These are phyloP conservation scores for Micrasema longulum DNA, from an alignment of 1,140 invertebrate genomes.

Conservation along the genomic window DNA sequence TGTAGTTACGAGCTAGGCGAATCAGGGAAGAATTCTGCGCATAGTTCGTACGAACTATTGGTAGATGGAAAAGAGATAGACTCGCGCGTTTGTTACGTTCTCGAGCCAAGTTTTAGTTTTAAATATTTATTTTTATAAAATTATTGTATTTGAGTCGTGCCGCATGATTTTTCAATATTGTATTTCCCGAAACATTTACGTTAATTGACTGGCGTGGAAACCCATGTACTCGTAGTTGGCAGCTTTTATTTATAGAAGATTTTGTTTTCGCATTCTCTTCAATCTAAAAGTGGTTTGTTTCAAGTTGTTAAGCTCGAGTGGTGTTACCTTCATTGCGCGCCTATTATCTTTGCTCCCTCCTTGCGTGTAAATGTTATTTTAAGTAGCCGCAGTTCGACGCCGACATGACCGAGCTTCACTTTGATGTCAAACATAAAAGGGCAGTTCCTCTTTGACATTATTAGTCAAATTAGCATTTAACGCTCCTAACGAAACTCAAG, in stretches of 20 bases:
- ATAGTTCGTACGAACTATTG: no score
- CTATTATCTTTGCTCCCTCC: neutral
- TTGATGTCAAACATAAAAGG: conserved; percentile 11
- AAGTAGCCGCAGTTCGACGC: conserved; percentile 34
- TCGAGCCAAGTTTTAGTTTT: conserved; percentile 17
- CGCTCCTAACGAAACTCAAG: neutral
- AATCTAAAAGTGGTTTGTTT: neutral
- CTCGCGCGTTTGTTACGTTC: conserved; percentile 18
- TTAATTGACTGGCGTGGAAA: conserved; percentile 12
- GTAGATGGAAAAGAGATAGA: no score
- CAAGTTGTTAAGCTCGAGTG: conserved; percentile 5
- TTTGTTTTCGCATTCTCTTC: neutral
- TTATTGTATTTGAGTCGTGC: conserved; percentile 38
- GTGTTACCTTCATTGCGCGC: no score
- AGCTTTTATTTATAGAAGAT: conserved; percentile 1
- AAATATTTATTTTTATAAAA: conserved; percentile 3
- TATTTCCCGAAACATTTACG: conserved; percentile 37
- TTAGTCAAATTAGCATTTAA: conserved; percentile 30
- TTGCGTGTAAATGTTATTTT: conserved; percentile 29
- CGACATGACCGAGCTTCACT: conserved; percentile 14
- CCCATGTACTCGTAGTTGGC: neutral
- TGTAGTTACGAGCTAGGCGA: no score
- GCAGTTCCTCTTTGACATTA: conserved; percentile 16
- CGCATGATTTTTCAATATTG: conserved; percentile 40
- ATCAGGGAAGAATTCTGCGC: no score